Evolutionary conservation across 2,113 vertebrate genomes (phyloP).

Genomic region (Crotalus viridis): DNA sequence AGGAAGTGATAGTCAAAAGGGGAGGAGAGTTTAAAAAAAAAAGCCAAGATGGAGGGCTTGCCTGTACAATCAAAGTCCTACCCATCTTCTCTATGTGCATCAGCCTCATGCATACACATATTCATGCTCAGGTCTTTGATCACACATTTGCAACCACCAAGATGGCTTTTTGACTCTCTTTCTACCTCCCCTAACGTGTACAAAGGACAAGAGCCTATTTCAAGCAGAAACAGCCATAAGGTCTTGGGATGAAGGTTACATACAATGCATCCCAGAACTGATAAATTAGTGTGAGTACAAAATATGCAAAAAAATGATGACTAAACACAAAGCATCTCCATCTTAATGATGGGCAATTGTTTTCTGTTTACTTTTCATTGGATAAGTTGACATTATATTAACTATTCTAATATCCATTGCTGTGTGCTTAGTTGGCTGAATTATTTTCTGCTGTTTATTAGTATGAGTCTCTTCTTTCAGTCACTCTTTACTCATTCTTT

Average conservation of each 20-base stretch:
- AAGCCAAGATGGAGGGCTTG: background rate
- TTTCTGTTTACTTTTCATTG: background rate
- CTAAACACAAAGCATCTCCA: background rate
- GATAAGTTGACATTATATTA: background rate
- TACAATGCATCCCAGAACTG: background rate
- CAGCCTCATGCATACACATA: background rate
- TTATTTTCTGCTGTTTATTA: background rate
- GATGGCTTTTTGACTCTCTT: background rate
- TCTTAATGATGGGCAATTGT: background rate
- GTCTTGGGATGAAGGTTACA: background rate
- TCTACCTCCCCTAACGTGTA: background rate
- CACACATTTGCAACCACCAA: background rate
- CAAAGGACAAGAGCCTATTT: background rate
- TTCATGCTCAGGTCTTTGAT: background rate
- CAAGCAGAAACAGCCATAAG: no score
- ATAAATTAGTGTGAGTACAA: background rate
- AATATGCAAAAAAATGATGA: background rate
- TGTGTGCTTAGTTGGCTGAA: background rate
- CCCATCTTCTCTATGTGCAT: background rate
- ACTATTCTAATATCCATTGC: background rate
- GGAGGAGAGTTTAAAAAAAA: background rate
- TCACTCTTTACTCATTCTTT: background rate
- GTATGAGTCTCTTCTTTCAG: background rate
- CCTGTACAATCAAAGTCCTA: background rate
- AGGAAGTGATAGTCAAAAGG: background rate